Evolutionary conservation across 2,113 vertebrate genomes (phyloP), one percentile per base, ranked within the genome.

Genomic region (Cheirogaleus medius): DNA sequence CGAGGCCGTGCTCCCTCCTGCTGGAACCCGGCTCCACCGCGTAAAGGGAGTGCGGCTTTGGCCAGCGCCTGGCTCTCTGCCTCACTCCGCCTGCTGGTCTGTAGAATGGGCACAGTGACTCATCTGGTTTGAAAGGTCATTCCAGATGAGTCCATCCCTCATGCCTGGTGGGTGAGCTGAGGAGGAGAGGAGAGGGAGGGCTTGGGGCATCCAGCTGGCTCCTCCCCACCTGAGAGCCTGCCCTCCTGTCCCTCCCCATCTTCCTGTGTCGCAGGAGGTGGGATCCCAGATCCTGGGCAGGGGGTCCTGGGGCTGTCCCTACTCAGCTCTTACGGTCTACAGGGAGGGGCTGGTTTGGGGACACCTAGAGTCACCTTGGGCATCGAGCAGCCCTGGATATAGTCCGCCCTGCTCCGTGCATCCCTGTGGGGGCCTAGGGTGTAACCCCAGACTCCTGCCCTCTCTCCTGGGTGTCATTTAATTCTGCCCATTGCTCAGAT

Each of bases 401-500:
- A 32, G 52, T 29, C 8, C 27, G 23, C 21, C 8, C 27, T 2
- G 23, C 18, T 34, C 37, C 0, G 1, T 49, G 23, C 13, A 18
- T 10, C 18, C 18, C 3, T 0, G 23, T 7, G 44, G 39, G 11
- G 47, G 23, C 64, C 88, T 25, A 18, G 6, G 3, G 37, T 5
- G 63, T 52, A 10, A n/a, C 52, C 63, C 3, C 27, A 47, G 80
- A 25, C 18, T 25, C 27, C 39, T 3, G 56, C 17, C 39, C 13
- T 8, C 13, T 56, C 54, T 47, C 64, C 34, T 32, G 66, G 56
- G 23, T 14, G 27, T 39, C 23, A 2, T 27, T 34, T 25, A 21
- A 83, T 21, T 73, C 37, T 74, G 39, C 42, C 81, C 63, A 18
- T 76, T 95, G 81, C 77, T 85, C 90, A 92, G 90, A 77, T 71